Conservation (phyloP, 2,888 invertebrate species). For the Amiota mariae region DNA sequence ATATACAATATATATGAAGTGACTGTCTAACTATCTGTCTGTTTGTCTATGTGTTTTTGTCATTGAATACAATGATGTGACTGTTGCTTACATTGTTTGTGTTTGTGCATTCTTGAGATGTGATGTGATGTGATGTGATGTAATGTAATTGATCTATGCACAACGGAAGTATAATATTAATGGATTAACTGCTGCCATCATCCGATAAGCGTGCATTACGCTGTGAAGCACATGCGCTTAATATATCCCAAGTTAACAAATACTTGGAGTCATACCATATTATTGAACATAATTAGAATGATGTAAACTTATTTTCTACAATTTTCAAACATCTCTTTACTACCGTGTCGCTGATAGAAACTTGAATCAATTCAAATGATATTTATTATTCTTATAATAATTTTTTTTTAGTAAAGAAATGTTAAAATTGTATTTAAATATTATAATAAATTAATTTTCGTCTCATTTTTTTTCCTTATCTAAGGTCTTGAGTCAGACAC, state of each 20-base stretch:
- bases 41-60: background rate
- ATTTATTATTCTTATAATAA: too few species aligned
- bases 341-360: too few species aligned
- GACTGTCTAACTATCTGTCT: background rate
- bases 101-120: background rate
- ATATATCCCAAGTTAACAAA: constrained; percentile 38
- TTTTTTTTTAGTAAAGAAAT: too few species aligned
- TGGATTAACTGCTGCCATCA: constrained; percentile 64
- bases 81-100: constrained; percentile 1
- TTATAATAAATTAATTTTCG: too few species aligned
- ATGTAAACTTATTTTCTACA: too few species aligned
- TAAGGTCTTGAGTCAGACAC: too few species aligned
- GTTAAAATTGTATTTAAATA: too few species aligned
- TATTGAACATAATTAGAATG: too few species aligned
- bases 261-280: too few species aligned
- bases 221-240: constrained; percentile 62
- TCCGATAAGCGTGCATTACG: constrained; percentile 65
- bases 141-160: constrained; percentile 20
- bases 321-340: too few species aligned
- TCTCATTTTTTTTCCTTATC: too few species aligned
- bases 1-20: background rate
- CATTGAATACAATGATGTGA: background rate
- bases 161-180: constrained; percentile 48
- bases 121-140: constrained; percentile 21
- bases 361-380: too few species aligned